Evolutionary conservation across 2,113 vertebrate genomes (phyloP).

Genomic region (Tetrax tetrax): DNA sequence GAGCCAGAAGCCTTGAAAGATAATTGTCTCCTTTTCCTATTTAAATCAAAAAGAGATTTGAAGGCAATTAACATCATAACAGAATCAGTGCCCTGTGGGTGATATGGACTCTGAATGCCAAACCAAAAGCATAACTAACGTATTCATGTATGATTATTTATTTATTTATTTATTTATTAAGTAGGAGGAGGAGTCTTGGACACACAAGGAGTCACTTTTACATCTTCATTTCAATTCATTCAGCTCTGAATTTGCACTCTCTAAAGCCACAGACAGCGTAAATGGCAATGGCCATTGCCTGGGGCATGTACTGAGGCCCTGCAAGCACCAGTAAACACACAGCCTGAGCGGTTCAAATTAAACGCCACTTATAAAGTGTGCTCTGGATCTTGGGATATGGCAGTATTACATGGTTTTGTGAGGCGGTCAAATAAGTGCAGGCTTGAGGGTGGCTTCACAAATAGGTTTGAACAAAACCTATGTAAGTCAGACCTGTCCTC

Average conservation of each 20-base stretch:
- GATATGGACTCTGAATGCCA: neutral
- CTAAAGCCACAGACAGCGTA: neutral
- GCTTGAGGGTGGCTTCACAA: neutral
- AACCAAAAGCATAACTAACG: neutral
- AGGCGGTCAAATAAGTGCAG: neutral
- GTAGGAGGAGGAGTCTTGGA: neutral
- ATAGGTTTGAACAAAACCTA: neutral
- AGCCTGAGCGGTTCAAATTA: accelerated
- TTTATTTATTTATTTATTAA: neutral
- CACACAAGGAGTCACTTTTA: neutral
- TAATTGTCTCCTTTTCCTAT: neutral
- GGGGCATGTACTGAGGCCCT: neutral
- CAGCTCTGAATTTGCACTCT: neutral
- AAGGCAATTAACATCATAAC: neutral
- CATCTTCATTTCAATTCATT: accelerated
- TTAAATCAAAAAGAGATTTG: neutral
- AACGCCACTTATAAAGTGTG: neutral
- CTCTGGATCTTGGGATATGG: neutral
- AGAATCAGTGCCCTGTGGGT: neutral
- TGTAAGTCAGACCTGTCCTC: neutral
- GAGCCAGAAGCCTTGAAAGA: neutral
- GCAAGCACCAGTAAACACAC: neutral
- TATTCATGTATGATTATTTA: neutral
- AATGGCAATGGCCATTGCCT: neutral
- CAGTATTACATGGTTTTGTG: accelerated